A percentile compares a stretch with the other conserved stretches of the same genome.
phyloP scores from a whole-genome alignment of 2,888 invertebrate genomes.

The Plagiodera versicolora region DNA sequence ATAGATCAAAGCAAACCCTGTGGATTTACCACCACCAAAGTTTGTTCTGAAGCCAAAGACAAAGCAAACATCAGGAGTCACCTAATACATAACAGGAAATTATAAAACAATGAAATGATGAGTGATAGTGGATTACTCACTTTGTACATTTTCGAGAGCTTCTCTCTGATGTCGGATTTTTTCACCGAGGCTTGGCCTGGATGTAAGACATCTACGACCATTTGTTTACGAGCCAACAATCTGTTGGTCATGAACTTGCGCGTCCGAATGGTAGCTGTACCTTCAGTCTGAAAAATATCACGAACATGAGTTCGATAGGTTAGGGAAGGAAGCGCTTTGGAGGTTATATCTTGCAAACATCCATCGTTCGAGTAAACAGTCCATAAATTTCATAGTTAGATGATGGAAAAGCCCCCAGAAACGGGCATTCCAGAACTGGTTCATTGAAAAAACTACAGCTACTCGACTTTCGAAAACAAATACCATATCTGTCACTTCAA shows the following conservation, averaged over 20 bases:
- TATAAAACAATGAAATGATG: not conserved
- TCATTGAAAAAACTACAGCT: not conserved
- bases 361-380: not conserved
- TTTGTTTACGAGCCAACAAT: constrained; percentile 97
- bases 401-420: not conserved
- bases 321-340: constrained; percentile 9
- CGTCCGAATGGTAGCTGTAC: constrained; percentile 91
- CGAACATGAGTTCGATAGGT: too few species aligned
- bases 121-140: constrained; percentile 52
- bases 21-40: constrained; percentile 98
- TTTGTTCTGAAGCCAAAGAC: constrained; percentile 97
- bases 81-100: constrained; percentile 42
- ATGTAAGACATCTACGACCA: constrained; percentile 98
- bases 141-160: constrained; percentile 97
- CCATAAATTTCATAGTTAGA: not conserved
- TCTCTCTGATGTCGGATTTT: constrained; percentile 96
- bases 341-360: constrained; percentile 20
- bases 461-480: not conserved
- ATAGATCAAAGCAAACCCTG: constrained; percentile 96
- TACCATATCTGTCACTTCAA: constrained; percentile 5
- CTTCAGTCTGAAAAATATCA: constrained; percentile 52
- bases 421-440: not conserved
- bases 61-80: constrained; percentile 93
- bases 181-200: constrained; percentile 95
- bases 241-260: constrained; percentile 99